Evolutionary conservation across 2,888 invertebrate species (phyloP).

Genomic region (Dilophus febrilis): DNA sequence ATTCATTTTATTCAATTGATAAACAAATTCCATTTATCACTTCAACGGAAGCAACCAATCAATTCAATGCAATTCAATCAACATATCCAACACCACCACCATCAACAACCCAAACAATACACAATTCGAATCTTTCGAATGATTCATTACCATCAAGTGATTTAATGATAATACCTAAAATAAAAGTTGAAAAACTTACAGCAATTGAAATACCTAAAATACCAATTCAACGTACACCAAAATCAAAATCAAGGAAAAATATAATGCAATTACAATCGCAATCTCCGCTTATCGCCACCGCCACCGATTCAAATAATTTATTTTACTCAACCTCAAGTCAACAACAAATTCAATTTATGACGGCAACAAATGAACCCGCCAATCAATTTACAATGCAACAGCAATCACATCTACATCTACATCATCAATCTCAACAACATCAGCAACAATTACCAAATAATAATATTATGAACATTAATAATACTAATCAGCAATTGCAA

Average conservation of each 20-base stretch:
- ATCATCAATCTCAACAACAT: slow-evolving; percentile 9
- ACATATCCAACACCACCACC: slow-evolving; percentile 19
- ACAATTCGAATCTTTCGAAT: too few species aligned
- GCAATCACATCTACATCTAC: slow-evolving; percentile 17
- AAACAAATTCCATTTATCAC: slow-evolving; percentile 1
- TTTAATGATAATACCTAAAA: too few species aligned
- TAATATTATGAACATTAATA: too few species aligned
- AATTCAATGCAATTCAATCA: slow-evolving; percentile 16
- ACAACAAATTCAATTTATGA: not conserved
- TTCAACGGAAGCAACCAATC: not conserved
- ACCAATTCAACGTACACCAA: not conserved
- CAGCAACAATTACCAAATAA: not conserved
- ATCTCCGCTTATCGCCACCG: slow-evolving; percentile 20
- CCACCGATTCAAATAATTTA: not conserved
- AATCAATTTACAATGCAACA: slow-evolving; percentile 15
- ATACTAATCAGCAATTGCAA: slow-evolving; percentile 9
- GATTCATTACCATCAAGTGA: too few species aligned
- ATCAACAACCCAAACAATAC: slow-evolving; percentile 23
- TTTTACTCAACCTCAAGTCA: not conserved
- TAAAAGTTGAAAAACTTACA: too few species aligned
- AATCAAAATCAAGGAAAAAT: not conserved
- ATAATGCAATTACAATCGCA: slow-evolving; percentile 13
- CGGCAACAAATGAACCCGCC: not conserved
- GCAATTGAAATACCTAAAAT: too few species aligned
- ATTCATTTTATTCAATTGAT: slow-evolving; percentile 1